Evolutionary conservation across 2,113 vertebrate genomes (phyloP), one percentile per base, ranked within the genome.

Genomic region (human (Homo sapiens)): DNA sequence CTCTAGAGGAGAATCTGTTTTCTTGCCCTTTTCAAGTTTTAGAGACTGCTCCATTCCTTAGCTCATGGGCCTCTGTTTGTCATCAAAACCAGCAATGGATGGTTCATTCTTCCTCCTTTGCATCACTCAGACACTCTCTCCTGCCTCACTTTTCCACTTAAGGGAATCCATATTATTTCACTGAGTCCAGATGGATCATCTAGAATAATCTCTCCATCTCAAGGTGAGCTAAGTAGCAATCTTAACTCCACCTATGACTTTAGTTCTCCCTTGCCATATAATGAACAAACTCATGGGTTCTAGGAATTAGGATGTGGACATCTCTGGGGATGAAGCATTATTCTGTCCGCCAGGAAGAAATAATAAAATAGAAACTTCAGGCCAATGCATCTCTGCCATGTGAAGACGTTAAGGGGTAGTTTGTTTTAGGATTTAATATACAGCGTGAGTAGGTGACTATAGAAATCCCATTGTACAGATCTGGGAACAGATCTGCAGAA

Each of bases 11-110:
- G 45, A 64, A 86, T n/a, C 3, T 38, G 23, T 61, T 73, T 76
- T 73, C 32, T 89, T 84, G 3, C 2, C 38, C 48, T 84, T 72
- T 81, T 38, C 18, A 57, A 1, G 18, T 43, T 89, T 59, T 68
- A 27, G 18, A 90, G 8, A 20, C 30, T 57, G 7, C 17, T 12
- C 17, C 5, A 3, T 78, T n/a, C 50, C 18, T 68, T 50, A 48
- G 32, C 7, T 68, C 20, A 22, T 30, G 32, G 1, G 13, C 30
- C 27, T 20, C 1, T 0, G 6, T 70, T 8, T 3, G 2, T 64
- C n/a, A 23, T 96, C 43, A 85, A 52, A 84, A 9, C 12, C 10
- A n/a, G 18, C 4, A 22, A 20, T 45, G 35, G 30, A 25, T 79
- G 17, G 16, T 23, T 55, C 13, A 27, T 3, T 76, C 27, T 50